phyloP scores from a whole-genome alignment of 1,140 invertebrate species.

The Triops cancriformis region DNA sequence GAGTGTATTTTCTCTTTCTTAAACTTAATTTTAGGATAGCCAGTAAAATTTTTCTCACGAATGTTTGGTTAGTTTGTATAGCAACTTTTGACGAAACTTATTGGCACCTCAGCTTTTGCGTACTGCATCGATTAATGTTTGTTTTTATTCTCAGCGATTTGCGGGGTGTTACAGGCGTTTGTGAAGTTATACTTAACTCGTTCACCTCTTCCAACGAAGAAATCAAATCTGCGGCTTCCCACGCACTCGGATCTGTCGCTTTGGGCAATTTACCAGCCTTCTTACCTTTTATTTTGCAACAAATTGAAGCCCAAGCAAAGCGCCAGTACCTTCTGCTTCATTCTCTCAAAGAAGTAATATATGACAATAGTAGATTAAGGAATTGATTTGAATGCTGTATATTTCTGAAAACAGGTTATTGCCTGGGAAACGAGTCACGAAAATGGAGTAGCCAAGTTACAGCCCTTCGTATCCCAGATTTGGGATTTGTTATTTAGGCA shows the following conservation, averaged over 20 bases:
- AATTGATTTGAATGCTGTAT: not conserved
- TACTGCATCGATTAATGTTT: not conserved
- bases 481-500: slow-evolving; percentile 84
- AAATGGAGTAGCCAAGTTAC: slow-evolving; percentile 31
- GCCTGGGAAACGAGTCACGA: not conserved
- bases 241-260: slow-evolving; percentile 87
- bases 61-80: not conserved
- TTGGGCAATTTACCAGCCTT: slow-evolving; percentile 90
- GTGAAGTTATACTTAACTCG: slow-evolving; percentile 44
- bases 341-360: slow-evolving; percentile 84
- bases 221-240: slow-evolving; percentile 88
- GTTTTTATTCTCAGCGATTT: slow-evolving; percentile 60
- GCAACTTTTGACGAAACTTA: not conserved
- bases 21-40: no score
- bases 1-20: no score
- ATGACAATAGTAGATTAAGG: not conserved
- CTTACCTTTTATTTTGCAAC: slow-evolving; percentile 85
- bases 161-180: slow-evolving; percentile 56
- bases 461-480: slow-evolving; percentile 45
- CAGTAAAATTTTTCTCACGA: slow-evolving; percentile 22
- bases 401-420: slow-evolving; percentile 9
- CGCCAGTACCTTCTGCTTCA: slow-evolving; percentile 92
- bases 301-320: slow-evolving; percentile 88
- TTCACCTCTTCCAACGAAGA: slow-evolving; percentile 49
- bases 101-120: slow-evolving; percentile 15